Evolutionary conservation across 2,888 invertebrate genomes (phyloP).

Genomic region (Herminia tarsipennalis): DNA sequence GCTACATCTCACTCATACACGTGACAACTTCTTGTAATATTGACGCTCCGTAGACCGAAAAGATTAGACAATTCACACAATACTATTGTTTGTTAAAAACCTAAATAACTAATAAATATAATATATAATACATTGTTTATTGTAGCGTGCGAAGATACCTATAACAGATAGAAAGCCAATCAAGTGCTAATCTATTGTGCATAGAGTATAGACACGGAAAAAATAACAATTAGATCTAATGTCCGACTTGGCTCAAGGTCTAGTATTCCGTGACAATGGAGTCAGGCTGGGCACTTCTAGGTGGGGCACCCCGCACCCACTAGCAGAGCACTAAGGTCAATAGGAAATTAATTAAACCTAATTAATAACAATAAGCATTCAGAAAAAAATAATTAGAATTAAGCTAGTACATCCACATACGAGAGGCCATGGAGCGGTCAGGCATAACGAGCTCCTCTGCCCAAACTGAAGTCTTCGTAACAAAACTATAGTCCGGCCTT

Average conservation of each 20-base stretch:
- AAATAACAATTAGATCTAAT: slow-evolving; percentile 17
- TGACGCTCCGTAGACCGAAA: slow-evolving; percentile 1
- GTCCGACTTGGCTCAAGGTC: slow-evolving; percentile 15
- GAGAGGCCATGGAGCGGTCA: too few species aligned
- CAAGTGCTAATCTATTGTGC: slow-evolving; percentile 36
- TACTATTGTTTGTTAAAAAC: background rate
- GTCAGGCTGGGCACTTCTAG: slow-evolving; percentile 3
- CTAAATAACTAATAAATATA: background rate
- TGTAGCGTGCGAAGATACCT: slow-evolving; percentile 6
- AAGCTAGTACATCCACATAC: too few species aligned
- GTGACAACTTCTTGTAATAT: background rate
- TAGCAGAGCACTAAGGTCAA: slow-evolving; percentile 14
- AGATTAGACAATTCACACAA: background rate
- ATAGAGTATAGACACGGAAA: slow-evolving; percentile 23
- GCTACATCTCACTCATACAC: too few species aligned
- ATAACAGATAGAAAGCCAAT: slow-evolving; percentile 33
- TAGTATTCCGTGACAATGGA: slow-evolving; percentile 18
- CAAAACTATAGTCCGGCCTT: too few species aligned
- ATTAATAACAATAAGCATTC: too few species aligned
- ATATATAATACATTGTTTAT: slow-evolving; percentile 4
- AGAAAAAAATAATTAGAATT: too few species aligned
- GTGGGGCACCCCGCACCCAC: slow-evolving; percentile 1
- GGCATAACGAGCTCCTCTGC: too few species aligned
- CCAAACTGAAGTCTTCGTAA: too few species aligned
- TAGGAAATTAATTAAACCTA: slow-evolving; percentile 22